Evolutionary conservation across 2,888 invertebrate genomes (phyloP).

Genomic region (Norana najaformis): DNA sequence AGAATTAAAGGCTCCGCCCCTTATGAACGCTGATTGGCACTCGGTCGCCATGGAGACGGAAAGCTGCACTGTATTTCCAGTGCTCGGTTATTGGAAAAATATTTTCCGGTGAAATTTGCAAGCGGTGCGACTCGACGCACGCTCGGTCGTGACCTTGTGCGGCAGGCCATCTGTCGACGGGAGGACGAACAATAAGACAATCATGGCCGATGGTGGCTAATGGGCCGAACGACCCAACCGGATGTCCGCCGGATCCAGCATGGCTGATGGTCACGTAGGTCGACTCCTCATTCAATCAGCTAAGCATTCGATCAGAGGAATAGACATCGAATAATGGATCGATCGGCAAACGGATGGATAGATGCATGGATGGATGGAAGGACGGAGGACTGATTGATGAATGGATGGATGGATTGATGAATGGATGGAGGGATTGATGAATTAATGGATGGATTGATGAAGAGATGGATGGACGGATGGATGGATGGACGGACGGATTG

Average conservation of each 20-base stretch:
- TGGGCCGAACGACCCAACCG: not conserved
- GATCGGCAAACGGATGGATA: not conserved
- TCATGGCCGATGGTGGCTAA: not conserved
- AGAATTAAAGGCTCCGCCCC: slow-evolving; percentile 5
- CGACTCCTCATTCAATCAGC: not conserved
- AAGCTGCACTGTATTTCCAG: not conserved
- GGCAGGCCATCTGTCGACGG: not conserved
- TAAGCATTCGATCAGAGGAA: slow-evolving; percentile 3
- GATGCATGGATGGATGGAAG: too few species aligned
- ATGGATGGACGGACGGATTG: too few species aligned
- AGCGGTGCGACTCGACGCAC: too few species aligned
- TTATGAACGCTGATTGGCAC: slow-evolving; percentile 13
- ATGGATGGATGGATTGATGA: too few species aligned
- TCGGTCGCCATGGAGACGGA: not conserved
- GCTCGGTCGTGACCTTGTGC: not conserved
- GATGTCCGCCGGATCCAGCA: not conserved
- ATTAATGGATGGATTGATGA: too few species aligned
- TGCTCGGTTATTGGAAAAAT: slow-evolving; percentile 1
- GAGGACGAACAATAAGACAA: not conserved
- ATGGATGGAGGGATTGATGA: too few species aligned
- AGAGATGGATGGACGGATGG: too few species aligned
- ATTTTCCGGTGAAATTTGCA: not conserved
- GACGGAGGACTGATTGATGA: too few species aligned
- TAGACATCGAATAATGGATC: not conserved
- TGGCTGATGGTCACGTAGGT: too few species aligned